These are phyloP conservation scores for Coptodon bakossiorum DNA, from an alignment of 2,113 vertebrate species.

Conservation along the genomic window DNA sequence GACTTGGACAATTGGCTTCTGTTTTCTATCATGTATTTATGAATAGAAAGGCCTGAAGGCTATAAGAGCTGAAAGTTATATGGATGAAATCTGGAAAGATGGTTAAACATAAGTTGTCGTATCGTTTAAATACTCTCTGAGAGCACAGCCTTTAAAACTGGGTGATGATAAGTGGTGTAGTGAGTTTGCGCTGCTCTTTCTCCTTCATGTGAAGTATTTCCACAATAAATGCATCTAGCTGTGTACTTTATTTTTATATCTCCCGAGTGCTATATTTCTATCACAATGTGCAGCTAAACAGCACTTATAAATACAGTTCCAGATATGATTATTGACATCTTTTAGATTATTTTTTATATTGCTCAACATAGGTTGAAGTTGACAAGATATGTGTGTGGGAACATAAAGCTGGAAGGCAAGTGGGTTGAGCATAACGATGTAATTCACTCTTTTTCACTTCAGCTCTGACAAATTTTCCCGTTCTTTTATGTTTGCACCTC, in stretches of 20 bases:
- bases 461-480: conserved; percentile 42
- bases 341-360: background rate
- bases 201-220: background rate
- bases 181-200: background rate
- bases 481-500: conserved; percentile 20
- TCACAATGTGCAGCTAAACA: background rate
- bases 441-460: conserved; percentile 42
- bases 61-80: background rate
- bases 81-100: background rate
- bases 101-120: background rate
- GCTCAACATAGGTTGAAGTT: background rate
- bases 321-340: background rate
- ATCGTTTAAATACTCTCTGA: background rate
- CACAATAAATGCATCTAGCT: background rate
- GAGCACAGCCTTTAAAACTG: background rate
- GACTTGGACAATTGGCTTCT: background rate
- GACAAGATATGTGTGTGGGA: background rate
- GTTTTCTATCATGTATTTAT: background rate
- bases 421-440: background rate
- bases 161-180: background rate
- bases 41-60: background rate
- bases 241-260: background rate
- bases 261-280: background rate
- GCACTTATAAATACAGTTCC: background rate
- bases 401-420: background rate